Evolutionary conservation across 1,140 invertebrate species (phyloP).

Genomic region (Pristionchus pacificus): DNA sequence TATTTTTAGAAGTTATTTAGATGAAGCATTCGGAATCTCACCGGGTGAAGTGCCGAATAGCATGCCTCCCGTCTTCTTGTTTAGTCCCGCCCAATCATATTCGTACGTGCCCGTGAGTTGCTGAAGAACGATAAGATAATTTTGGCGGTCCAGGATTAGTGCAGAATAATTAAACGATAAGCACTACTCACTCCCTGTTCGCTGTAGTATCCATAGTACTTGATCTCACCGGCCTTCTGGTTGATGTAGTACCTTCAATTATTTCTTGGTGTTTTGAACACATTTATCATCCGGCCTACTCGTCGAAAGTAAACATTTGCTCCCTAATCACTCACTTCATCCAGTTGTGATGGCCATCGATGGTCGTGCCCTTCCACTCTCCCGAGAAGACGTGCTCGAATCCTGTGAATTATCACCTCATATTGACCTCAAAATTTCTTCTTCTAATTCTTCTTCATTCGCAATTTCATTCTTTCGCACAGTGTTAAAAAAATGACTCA

Average conservation of each 20-base stretch:
- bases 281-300: too few relatives aligned
- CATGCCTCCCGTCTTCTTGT: conserved; percentile 46
- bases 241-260: conserved; percentile 61
- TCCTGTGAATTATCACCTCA: conserved; percentile 20
- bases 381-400: conserved; percentile 63
- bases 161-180: not conserved
- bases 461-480: too few relatives aligned
- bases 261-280: too few relatives aligned
- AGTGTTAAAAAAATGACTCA: too few relatives aligned
- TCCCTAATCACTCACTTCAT: too few relatives aligned
- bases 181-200: conserved; percentile 36
- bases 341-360: conserved; percentile 63
- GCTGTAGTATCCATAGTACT: conserved; percentile 61
- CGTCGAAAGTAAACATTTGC: too few relatives aligned
- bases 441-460: too few relatives aligned
- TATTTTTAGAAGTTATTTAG: not conserved
- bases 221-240: conserved; percentile 60
- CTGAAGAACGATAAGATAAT: conserved; percentile 5
- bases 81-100: conserved; percentile 43
- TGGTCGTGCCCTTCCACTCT: conserved; percentile 57
- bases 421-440: not conserved
- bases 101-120: conserved; percentile 50
- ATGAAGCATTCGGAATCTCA: conserved; percentile 7
- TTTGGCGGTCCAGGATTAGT: not conserved
- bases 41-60: conserved; percentile 49